Percentiles rank a stretch among this genome's conserved stretches.
phyloP scores from a whole-genome alignment of 2,797 vertebrate genomes.

The Takifugu rubripes region DNA sequence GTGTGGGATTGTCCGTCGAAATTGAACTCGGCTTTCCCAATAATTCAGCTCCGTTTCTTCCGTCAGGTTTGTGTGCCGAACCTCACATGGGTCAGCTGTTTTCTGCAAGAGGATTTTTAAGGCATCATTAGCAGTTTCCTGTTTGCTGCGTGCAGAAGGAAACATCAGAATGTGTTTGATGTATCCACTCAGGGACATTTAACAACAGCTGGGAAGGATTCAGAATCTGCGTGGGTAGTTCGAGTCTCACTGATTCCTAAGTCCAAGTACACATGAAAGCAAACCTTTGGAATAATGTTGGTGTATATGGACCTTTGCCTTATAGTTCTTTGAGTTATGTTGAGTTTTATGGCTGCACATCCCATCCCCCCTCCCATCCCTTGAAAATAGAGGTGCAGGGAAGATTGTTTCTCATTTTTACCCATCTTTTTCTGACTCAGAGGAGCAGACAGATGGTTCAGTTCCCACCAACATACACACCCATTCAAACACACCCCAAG shows the following conservation, averaged over 20 bases:
- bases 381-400: background rate
- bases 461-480: constrained; percentile 20
- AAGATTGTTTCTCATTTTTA: constrained; percentile 19
- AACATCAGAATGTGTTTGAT: background rate
- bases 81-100: background rate
- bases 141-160: too few relatives aligned
- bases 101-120: background rate
- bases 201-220: constrained; percentile 5
- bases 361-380: background rate
- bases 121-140: background rate
- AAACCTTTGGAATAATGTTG: background rate
- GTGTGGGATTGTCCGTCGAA: too few relatives aligned
- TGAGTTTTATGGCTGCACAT: constrained; percentile 1
- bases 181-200: background rate
- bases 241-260: background rate
- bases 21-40: too few relatives aligned
- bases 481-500: constrained; percentile 13
- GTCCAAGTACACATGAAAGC: background rate
- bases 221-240: background rate
- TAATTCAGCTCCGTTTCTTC: too few relatives aligned
- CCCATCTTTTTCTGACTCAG: constrained; percentile 13
- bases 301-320: background rate
- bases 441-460: background rate
- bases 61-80: background rate
- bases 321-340: constrained; percentile 5